phyloP scores from a whole-genome alignment of 2,888 invertebrate genomes.

The Callyntrura guangdongensis region DNA sequence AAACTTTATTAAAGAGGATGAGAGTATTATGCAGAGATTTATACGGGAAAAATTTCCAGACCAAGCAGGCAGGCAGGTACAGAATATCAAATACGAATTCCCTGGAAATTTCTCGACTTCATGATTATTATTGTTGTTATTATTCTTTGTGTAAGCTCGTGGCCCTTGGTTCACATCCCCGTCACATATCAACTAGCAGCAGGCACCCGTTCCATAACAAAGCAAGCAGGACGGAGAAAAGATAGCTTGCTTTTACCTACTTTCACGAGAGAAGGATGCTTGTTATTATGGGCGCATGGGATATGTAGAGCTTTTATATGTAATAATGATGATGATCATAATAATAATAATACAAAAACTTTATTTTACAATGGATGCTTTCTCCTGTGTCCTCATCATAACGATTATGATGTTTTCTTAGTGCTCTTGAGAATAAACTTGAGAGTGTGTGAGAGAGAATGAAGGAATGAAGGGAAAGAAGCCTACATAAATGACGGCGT shows the following conservation, averaged over 20 bases:
- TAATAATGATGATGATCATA: slow-evolving; percentile 37
- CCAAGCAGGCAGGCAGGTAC: neutral
- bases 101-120: slow-evolving; percentile 65
- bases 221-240: neutral
- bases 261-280: neutral
- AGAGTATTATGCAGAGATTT: slow-evolving; percentile 67
- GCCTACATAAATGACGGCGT: slow-evolving; percentile 10
- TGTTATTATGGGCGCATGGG: neutral
- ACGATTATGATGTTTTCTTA: slow-evolving; percentile 45
- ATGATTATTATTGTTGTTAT: slow-evolving; percentile 38
- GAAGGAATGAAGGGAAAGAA: slow-evolving; percentile 4
- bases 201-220: slow-evolving; percentile 25
- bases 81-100: slow-evolving; percentile 57
- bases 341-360: slow-evolving; percentile 28
- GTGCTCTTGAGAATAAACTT: slow-evolving; percentile 46
- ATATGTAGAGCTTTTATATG: slow-evolving; percentile 24
- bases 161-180: slow-evolving; percentile 51
- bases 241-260: slow-evolving; percentile 36
- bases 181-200: slow-evolving; percentile 51
- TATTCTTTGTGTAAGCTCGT: slow-evolving; percentile 57
- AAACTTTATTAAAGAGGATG: slow-evolving; percentile 57
- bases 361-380: slow-evolving; percentile 51
- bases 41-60: slow-evolving; percentile 48
- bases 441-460: neutral
- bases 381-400: slow-evolving; percentile 34